phyloP scores from a whole-genome alignment of 2,888 invertebrate genomes.

The Oscheius myriophilus region DNA sequence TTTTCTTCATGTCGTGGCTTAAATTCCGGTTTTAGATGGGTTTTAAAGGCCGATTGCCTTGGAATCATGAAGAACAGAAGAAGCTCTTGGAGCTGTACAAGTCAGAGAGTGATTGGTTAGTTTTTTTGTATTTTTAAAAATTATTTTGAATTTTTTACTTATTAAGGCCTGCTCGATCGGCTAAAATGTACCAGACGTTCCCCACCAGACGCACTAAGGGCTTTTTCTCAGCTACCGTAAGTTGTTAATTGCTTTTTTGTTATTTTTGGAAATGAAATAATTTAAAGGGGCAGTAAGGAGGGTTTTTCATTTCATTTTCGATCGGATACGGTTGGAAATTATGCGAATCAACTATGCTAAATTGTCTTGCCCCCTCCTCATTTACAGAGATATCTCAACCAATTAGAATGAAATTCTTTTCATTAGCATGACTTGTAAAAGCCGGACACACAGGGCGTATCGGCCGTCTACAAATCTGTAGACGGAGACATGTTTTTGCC shows the following conservation, averaged over 20 bases:
- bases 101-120: constrained; percentile 18
- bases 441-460: no score
- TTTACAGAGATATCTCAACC: no score
- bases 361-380: no score
- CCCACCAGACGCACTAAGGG: constrained; percentile 17
- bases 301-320: no score
- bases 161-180: constrained; percentile 33
- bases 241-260: background rate
- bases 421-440: no score
- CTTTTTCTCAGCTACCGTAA: constrained; percentile 39
- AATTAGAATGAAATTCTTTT: no score
- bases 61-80: constrained; percentile 18
- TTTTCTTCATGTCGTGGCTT: background rate
- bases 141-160: background rate
- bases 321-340: no score
- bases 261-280: no score
- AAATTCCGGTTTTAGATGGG: background rate
- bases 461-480: no score
- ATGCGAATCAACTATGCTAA: no score
- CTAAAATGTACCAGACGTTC: constrained; percentile 30
- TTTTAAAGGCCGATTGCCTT: background rate
- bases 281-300: no score
- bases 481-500: no score
- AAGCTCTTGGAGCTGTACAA: constrained; percentile 20
- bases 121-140: background rate